Percentiles rank a stretch among this genome's conserved stretches.
Conservation (phyloP, 1,140 invertebrate species). For the Eumaeus atala region DNA sequence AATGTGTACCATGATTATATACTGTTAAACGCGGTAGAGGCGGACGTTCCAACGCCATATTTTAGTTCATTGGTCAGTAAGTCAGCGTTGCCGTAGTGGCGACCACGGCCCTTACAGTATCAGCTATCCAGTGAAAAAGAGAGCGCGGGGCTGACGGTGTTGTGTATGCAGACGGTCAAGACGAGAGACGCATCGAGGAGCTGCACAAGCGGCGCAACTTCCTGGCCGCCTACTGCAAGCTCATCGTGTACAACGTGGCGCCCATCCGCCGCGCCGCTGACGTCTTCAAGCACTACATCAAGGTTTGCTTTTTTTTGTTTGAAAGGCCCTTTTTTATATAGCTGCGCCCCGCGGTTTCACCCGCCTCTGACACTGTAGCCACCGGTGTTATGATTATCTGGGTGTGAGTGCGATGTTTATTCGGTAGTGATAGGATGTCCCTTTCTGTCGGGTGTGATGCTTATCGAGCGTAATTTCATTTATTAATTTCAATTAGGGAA, state of each 20-base stretch:
- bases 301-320: no score
- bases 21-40: no score
- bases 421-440: no score
- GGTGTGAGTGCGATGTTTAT: no score
- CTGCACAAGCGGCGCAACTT: slow-evolving; percentile 97
- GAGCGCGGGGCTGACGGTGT: not conserved
- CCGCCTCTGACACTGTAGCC: no score
- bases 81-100: not conserved
- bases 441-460: no score
- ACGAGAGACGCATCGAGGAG: slow-evolving; percentile 96
- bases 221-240: slow-evolving; percentile 96
- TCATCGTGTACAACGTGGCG: slow-evolving; percentile 98
- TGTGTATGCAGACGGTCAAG: slow-evolving; percentile 80
- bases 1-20: no score
- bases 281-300: slow-evolving; percentile 98
- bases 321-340: no score
- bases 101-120: not conserved
- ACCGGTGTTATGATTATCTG: no score
- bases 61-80: not conserved
- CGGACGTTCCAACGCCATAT: not conserved
- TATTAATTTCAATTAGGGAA: no score
- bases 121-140: not conserved
- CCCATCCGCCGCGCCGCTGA: slow-evolving; percentile 93
- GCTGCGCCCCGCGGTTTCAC: no score
- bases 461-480: no score